Evolutionary conservation across 2,888 invertebrate species (phyloP), one percentile per base, ranked within the genome.

Genomic region (Oscheius onirici): DNA sequence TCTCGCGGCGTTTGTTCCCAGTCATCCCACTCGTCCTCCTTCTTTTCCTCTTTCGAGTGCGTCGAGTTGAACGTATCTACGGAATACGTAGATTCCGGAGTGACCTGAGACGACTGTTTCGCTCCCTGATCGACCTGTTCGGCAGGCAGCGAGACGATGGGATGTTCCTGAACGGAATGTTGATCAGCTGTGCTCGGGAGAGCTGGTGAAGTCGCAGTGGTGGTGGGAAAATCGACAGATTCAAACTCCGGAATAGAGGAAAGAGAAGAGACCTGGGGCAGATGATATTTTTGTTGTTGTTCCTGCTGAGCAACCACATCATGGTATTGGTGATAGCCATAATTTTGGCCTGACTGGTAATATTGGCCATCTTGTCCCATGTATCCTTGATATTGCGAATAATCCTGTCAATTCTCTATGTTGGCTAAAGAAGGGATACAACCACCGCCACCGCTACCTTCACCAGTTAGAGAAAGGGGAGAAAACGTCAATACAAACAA

Each of bases 1-100:
- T 67, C 55, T 6, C 55, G 22, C 0, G 63, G 41, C 54, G 51
- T 58, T 22, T 49, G 26, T 17, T 44, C 58, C 69, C 69, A 69
- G 24, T 58, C 58, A 58, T 69, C 69, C 54, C 44, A 54, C 46
- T 26, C 28, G 44, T 69, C 68, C 22, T 68, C 69, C 22, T 40
- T 22, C 24, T 46, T 49, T 28, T 60, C 51, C n/a, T 57, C 58
- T 41, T 49, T 57, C 2, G 40, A 24, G 24, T 52, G 20, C 5
- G 26, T 17, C 17, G 70, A 70, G 20, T 41, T 61, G 28, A 70
- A 70, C 10, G 70, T 70, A 28, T 61, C 61, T 34, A 70, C 70
- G 20, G 70, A 70, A 43, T 70, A 70, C 13, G 63, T 54, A 17
- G 70, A 70, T 43, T 70, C 70, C 5, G 70, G 70, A 15, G 70